Base-by-base conservation (phyloP, 2,113 vertebrate genomes). In the Solenodon paradoxus region DNA sequence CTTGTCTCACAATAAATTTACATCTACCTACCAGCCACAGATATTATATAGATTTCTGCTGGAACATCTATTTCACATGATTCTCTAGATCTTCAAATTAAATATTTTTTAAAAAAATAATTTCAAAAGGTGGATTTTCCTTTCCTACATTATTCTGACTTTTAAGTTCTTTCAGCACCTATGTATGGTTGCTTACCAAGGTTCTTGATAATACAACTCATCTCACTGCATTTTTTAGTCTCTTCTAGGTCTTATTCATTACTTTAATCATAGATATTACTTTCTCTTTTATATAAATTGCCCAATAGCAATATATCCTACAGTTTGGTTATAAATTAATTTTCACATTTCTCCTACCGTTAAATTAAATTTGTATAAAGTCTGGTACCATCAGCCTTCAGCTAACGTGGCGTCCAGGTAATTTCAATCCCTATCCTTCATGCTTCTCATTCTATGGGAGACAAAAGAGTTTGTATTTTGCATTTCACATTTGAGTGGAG, bases 131-230 rank as follows among this genome's bases (percentile, higher is more conserved):
- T 11, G 0, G 2, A 53, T 59, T 88, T 74, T 71, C 5, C 5
- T 81, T 77, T 85, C 32, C 9, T n/a, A 38, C 4, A 7, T 66
- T 12, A 53, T 28, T 1, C 28, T 64, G 53, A 24, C 10, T 22
- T 47, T 69, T 24, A 47, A 30, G 61, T 55, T 24, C 49, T 42
- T 38, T 55, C 1, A 38, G 13, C 13, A 2, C 42, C 45, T 88
- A 40, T 0, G 2, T 42, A 5, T 16, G 0, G 8, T 11, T 35
- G 2, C 71, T 38, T 59, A 9, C 10, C 6, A 2, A 38, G 9
- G 12, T 69, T 61, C 30, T 32, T 47, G 30, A 68, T 28, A 61
- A n/a, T 26, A 57, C 7, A 78, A 0, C 12, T 63, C 38, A 81
- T 10, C 4, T 2, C 4, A 26, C 20, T 20, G 35, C 12, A 2